Base-by-base conservation (phyloP, 1,140 invertebrate genomes). In the Apolygus lucorum region DNA sequence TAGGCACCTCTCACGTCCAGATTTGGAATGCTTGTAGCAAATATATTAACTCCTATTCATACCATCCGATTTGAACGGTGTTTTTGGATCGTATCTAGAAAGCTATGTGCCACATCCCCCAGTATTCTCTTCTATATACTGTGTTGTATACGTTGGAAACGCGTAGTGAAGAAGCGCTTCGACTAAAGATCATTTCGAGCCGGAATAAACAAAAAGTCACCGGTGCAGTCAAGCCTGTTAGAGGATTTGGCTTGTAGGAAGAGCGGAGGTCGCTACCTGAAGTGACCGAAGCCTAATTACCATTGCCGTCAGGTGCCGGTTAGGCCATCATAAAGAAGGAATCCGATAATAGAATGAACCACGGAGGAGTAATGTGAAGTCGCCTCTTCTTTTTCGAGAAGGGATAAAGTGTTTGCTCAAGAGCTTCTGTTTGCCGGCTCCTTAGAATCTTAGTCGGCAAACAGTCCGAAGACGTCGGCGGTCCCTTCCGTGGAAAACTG, bases 261-360 rank as follows among this genome's bases (percentile, higher is more conserved):
- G 34, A 17, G 17, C 34, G 4, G 17, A 17, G 34, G 34, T 8
- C 17, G 34, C 34, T 42, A 42, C 34, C 34, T 42, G 34, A 42
- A 42, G 17, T 42, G 34, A 42, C 34, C 34, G 34, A 42, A 42
- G 34, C 4, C 34, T 42, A 42, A 42, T 42, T 42, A 42, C 17
- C 34, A 42, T 42, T 42, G 17, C 34, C 34, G 34, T 42, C 34
- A 42, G 34, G 34, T 42, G 4, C 34, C 8, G 54, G 13, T 13
- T 13, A 4, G 2, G 8, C 13, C 11, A 21, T 21, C 8, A 22
- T 21, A 59, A 21, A 24, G 11, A 4, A 59, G 22, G 54, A 59
- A 59, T 59, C 54, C 54, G 54, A 59, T 59, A 59, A 59, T 59
- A 59, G 54, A 59, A 59, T 4, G 54, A 59, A 24, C 54, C 54